A percentile compares a stretch with the other conserved stretches of the same genome.
Conservation (phyloP, 2,888 invertebrate genomes). For the Pseudococcus jackbeardsleyi region DNA sequence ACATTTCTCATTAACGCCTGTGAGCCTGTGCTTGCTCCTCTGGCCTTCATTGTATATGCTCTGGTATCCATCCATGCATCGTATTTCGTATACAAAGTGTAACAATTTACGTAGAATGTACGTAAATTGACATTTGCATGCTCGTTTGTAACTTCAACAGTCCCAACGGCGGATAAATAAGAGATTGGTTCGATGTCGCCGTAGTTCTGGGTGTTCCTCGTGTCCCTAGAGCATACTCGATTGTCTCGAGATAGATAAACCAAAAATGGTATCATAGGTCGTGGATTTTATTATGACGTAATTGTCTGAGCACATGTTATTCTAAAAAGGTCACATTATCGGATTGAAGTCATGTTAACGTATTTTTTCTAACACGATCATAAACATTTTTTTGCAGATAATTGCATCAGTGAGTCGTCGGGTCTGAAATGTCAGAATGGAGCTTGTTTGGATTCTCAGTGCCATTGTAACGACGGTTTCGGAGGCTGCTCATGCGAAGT, state of each 20-base stretch:
- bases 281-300: conserved; percentile 9
- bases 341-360: not conserved
- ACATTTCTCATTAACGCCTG: conserved; percentile 47
- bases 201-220: not conserved
- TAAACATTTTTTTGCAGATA: conserved; percentile 76
- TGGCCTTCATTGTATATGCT: not conserved
- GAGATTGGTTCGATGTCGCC: not conserved
- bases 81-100: not conserved
- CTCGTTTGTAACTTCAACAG: not conserved
- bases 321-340: not conserved
- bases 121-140: not conserved
- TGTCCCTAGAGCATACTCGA: not conserved
- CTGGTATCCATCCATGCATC: not conserved
- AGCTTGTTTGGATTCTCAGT: conserved; percentile 91
- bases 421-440: conserved; percentile 92
- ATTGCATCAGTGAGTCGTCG: conserved; percentile 76
- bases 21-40: not conserved
- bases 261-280: conserved; percentile 33
- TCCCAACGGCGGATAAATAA: not conserved
- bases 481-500: conserved; percentile 96
- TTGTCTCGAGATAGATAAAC: conserved; percentile 4
- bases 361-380: not conserved
- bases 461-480: conserved; percentile 95
- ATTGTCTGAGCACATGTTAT: not conserved
- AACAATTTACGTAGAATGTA: not conserved